phyloP scores from a whole-genome alignment of 2,113 vertebrate species.

The Plecturocebus donacophilus region DNA sequence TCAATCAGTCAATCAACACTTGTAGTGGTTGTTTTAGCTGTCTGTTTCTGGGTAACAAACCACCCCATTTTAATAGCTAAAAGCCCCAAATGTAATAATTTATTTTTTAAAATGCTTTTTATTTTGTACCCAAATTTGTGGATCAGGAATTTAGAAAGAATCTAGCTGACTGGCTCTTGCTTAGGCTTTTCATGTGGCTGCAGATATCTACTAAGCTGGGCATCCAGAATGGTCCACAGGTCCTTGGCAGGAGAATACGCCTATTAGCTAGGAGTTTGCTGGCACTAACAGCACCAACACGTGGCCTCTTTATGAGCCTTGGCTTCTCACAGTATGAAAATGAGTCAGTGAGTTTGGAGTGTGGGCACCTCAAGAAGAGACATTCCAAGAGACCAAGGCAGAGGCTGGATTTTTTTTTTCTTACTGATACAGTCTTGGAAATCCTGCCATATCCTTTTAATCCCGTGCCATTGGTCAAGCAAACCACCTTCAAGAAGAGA shows the following conservation, averaged over 20 bases:
- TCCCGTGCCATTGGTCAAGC: not conserved
- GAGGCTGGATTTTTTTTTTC: not conserved
- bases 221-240: not conserved
- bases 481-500: not conserved
- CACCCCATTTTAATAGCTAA: not conserved
- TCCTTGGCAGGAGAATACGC: not conserved
- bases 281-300: not conserved
- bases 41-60: not conserved
- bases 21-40: not conserved
- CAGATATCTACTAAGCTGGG: not conserved
- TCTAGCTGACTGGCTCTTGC: not conserved
- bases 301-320: not conserved
- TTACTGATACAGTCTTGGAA: not conserved
- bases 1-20: not conserved
- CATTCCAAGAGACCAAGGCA: not conserved
- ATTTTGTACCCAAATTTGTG: not conserved
- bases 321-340: not conserved
- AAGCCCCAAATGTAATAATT: not conserved
- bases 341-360: not conserved
- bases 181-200: not conserved
- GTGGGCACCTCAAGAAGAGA: not conserved
- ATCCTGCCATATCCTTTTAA: not conserved
- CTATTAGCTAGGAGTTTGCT: not conserved
- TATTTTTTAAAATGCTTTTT: not conserved
- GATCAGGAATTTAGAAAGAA: not conserved